Conservation (phyloP, 30 jellyfish, hydroid and myxozoan genomes). For the Sanderia malayensis region DNA sequence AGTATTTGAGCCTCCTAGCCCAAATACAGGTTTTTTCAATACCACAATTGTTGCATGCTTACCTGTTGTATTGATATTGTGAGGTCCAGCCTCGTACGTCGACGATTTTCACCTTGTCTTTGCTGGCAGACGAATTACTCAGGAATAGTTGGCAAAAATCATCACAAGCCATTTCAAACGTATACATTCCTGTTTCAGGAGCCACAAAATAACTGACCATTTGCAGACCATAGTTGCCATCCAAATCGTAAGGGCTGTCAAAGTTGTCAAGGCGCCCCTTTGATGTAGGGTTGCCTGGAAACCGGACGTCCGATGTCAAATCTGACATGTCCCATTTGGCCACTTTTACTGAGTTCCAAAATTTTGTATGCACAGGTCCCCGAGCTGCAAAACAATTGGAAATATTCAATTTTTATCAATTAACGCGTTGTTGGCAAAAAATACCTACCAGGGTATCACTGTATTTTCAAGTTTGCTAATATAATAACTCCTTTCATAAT, state of each 20-base stretch:
- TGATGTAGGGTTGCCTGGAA: constrained; percentile 69
- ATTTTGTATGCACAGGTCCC: constrained; percentile 68
- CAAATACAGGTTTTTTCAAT: too few relatives aligned
- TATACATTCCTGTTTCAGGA: constrained; percentile 73
- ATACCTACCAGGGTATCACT: not conserved
- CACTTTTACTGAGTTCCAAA: constrained; percentile 11
- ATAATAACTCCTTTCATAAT: too few relatives aligned
- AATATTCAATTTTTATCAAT: not conserved
- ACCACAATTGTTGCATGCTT: too few relatives aligned
- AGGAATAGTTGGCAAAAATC: constrained; percentile 64
- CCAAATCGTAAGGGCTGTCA: constrained; percentile 59
- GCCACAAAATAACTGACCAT: constrained; percentile 68
- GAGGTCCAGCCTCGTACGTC: constrained; percentile 29
- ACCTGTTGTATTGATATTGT: constrained; percentile 67
- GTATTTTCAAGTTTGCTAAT: too few relatives aligned
- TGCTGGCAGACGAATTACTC: constrained; percentile 30
- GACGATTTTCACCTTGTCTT: constrained; percentile 45
- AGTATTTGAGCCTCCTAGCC: too few relatives aligned
- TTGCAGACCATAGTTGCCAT: constrained; percentile 58
- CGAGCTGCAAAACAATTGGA: constrained; percentile 16
- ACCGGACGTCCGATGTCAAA: constrained; percentile 62
- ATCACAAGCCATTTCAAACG: constrained; percentile 67
- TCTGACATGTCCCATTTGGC: constrained; percentile 6
- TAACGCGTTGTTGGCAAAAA: not conserved
- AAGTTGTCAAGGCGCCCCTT: constrained; percentile 72